Conservation (phyloP, 2,797 vertebrate genomes). For the Gymnodraco acuticeps region DNA sequence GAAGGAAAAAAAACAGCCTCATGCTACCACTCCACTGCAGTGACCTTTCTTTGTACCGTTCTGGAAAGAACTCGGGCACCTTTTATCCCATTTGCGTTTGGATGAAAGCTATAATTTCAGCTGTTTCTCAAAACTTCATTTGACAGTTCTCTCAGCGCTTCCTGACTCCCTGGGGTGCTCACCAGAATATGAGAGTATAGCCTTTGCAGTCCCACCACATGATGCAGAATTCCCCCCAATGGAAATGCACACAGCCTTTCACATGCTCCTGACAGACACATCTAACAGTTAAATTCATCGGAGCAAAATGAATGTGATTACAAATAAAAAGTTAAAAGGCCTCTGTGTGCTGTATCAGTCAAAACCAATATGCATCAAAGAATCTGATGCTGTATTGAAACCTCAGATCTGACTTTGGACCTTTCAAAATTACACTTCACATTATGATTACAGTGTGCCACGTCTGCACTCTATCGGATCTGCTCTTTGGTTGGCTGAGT, state of each 20-base stretch:
- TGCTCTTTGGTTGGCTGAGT: conserved; percentile 69
- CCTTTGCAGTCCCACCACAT: conserved; percentile 34
- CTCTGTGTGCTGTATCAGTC: conserved; percentile 39
- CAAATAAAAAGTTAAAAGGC: conserved; percentile 48
- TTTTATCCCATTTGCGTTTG: conserved; percentile 55
- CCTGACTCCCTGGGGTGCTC: conserved; percentile 44
- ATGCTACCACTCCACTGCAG: conserved; percentile 24
- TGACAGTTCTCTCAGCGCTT: conserved; percentile 55
- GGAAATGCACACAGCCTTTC: conserved; percentile 39
- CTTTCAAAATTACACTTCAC: conserved; percentile 80
- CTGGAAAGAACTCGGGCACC: conserved; percentile 56
- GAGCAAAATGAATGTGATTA: conserved; percentile 48
- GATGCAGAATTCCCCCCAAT: conserved; percentile 28
- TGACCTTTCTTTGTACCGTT: conserved; percentile 65
- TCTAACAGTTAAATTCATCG: conserved; percentile 38
- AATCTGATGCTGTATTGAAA: conserved; percentile 88
- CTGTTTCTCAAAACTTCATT: conserved; percentile 58
- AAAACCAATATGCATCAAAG: conserved; percentile 80
- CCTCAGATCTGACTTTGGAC: conserved; percentile 90
- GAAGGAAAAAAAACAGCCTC: conserved; percentile 19
- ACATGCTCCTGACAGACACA: conserved; percentile 38
- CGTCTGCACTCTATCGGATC: conserved; percentile 56
- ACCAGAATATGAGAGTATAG: conserved; percentile 28
- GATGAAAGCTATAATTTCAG: conserved; percentile 66
- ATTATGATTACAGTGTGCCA: conserved; percentile 57